phyloP scores from a whole-genome alignment of 1,140 invertebrate genomes.

The Drosophila parvula region DNA sequence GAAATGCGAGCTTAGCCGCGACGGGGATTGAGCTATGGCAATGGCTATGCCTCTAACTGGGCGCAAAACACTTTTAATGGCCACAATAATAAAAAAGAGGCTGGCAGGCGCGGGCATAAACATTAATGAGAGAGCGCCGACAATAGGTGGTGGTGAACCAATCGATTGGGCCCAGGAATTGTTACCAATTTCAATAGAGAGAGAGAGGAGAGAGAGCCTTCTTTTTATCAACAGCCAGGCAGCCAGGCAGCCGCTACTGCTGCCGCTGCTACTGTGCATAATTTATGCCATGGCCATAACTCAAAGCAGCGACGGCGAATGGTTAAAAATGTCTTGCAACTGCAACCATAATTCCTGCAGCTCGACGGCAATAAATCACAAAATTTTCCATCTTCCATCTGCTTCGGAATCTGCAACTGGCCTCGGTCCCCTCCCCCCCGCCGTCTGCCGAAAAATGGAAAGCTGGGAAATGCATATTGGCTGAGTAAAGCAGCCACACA shows the following conservation, averaged over 20 bases:
- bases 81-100: conserved; percentile 28
- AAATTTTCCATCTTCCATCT: conserved; percentile 55
- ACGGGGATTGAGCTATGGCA: background rate
- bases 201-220: background rate
- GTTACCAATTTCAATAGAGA: background rate
- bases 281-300: conserved; percentile 46
- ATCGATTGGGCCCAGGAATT: conserved; percentile 22
- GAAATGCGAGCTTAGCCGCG: conserved; percentile 45
- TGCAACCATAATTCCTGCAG: conserved; percentile 50
- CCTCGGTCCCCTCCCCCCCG: background rate
- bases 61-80: conserved; percentile 34
- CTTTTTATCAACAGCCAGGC: conserved; percentile 4
- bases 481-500: conserved; percentile 4
- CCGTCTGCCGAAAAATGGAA: conserved; percentile 2
- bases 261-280: conserved; percentile 30
- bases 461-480: conserved; percentile 11
- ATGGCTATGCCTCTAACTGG: conserved; percentile 7
- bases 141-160: background rate
- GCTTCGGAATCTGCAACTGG: conserved; percentile 15
- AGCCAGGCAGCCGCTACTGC: background rate
- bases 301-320: conserved; percentile 35
- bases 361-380: conserved; percentile 48
- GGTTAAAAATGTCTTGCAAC: conserved; percentile 52
- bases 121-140: conserved; percentile 18
- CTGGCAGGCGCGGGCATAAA: conserved; percentile 21